Conservation (phyloP, 1,140 invertebrate genomes). For the Rhopalosiphum maidis region DNA sequence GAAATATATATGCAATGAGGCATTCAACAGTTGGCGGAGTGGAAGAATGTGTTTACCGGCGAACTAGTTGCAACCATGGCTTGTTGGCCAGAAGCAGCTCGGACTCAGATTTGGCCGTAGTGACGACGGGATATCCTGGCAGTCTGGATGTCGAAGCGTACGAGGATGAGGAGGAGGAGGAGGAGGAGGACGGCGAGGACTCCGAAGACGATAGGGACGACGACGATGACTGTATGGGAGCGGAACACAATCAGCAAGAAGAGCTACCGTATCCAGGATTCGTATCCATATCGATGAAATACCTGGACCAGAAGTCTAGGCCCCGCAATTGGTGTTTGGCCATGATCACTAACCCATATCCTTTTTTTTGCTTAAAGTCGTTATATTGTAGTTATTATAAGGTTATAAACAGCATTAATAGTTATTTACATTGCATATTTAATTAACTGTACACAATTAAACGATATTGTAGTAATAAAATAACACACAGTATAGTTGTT, state of each 20-base stretch:
- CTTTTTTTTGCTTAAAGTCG: conserved; percentile 78
- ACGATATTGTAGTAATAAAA: neutral
- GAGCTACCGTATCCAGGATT: conserved; percentile 89
- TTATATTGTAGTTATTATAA: neutral
- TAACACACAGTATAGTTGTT: neutral
- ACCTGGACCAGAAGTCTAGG: conserved; percentile 83
- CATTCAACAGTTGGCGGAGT: neutral
- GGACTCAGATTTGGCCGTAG: conserved; percentile 36
- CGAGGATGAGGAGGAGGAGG: conserved; percentile 60
- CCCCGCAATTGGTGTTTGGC: conserved; percentile 90
- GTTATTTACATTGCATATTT: neutral
- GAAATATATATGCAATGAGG: conserved; percentile 51
- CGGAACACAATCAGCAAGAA: conserved; percentile 60
- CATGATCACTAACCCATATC: conserved; percentile 98
- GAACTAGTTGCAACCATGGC: conserved; percentile 26
- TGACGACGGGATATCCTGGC: conserved; percentile 31
- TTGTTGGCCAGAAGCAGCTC: conserved; percentile 40
- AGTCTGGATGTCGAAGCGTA: conserved; percentile 67
- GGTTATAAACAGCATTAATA: neutral
- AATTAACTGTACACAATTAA: neutral
- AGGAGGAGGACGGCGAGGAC: conserved; percentile 55
- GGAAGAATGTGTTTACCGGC: conserved; percentile 33
- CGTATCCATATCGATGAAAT: conserved; percentile 79
- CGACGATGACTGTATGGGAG: conserved; percentile 60
- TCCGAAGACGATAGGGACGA: conserved; percentile 59